A percentile compares a stretch with the other conserved stretches of the same genome.
Evolutionary conservation across 2,797 vertebrate species (phyloP).

Genomic region (Parambassis ranga): DNA sequence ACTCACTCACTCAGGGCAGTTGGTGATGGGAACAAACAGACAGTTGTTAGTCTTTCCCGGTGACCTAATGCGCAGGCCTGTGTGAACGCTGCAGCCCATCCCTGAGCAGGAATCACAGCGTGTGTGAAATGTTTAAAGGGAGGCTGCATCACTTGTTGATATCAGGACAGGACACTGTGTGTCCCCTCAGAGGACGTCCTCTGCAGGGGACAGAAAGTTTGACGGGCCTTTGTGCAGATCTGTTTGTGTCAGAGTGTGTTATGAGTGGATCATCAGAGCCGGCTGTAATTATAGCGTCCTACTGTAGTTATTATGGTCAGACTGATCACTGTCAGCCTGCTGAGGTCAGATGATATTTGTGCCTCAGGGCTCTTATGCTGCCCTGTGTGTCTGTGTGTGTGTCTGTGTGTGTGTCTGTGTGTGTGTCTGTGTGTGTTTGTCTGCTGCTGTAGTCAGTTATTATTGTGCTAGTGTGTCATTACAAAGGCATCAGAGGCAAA

Average conservation of each 20-base stretch:
- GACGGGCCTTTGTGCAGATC: slow-evolving; percentile 63
- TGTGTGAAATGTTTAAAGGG: slow-evolving; percentile 49
- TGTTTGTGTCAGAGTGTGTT: slow-evolving; percentile 64
- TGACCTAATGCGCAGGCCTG: slow-evolving; percentile 78
- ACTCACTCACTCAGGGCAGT: slow-evolving; percentile 47
- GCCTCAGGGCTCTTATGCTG: slow-evolving; percentile 65
- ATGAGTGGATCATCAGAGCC: slow-evolving; percentile 70
- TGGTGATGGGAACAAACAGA: slow-evolving; percentile 78
- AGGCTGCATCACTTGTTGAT: slow-evolving; percentile 32
- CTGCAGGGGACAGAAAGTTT: too few species aligned
- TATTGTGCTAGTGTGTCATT: slow-evolving; percentile 76
- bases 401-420: slow-evolving; percentile 30
- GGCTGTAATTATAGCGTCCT: slow-evolving; percentile 70
- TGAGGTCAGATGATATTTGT: slow-evolving; percentile 79
- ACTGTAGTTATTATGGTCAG: slow-evolving; percentile 76
- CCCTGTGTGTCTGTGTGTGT: slow-evolving; percentile 32
- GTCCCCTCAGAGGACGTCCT: too few species aligned
- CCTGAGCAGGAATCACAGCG: slow-evolving; percentile 65
- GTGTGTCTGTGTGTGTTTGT: slow-evolving; percentile 56
- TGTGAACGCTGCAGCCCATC: slow-evolving; percentile 76
- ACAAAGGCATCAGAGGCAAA: slow-evolving; percentile 75
- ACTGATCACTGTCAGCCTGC: slow-evolving; percentile 71
- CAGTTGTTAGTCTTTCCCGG: slow-evolving; percentile 78
- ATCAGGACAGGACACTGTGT: too few species aligned
- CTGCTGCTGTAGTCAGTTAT: slow-evolving; percentile 70